Evolutionary conservation across 2,797 vertebrate species (phyloP).

Genomic region (Sebastes trivittatus): DNA sequence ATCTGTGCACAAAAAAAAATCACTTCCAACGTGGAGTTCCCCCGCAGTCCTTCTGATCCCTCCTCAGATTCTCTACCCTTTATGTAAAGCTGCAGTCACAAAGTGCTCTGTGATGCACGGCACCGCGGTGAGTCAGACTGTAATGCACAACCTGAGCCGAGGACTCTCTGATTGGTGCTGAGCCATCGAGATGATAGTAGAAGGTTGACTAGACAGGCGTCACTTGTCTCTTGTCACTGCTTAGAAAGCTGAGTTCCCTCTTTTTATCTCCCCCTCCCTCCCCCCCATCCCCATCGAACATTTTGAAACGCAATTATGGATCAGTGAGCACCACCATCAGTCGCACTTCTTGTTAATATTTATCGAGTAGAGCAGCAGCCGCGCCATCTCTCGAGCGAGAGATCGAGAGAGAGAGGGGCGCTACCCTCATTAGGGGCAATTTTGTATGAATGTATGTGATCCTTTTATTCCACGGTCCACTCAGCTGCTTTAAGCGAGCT

Average conservation of each 20-base stretch:
- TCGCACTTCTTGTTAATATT: constrained; percentile 86
- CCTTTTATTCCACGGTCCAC: constrained; percentile 63
- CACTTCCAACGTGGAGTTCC: not conserved
- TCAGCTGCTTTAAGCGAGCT: constrained; percentile 71
- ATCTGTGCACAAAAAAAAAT: constrained; percentile 17
- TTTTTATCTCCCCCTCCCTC: constrained; percentile 47
- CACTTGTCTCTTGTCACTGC: constrained; percentile 56
- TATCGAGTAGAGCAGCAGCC: constrained; percentile 83
- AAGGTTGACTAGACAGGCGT: constrained; percentile 61
- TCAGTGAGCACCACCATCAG: constrained; percentile 85
- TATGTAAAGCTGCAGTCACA: constrained; percentile 29
- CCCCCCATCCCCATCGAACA: constrained; percentile 61
- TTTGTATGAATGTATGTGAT: constrained; percentile 44
- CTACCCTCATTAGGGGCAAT: constrained; percentile 80
- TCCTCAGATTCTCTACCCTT: constrained; percentile 10
- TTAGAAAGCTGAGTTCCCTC: constrained; percentile 46
- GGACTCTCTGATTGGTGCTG: constrained; percentile 41
- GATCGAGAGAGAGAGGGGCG: constrained; percentile 48
- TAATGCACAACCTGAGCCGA: constrained; percentile 49
- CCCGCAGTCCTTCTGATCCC: constrained; percentile 9
- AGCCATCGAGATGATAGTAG: constrained; percentile 42
- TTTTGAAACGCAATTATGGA: constrained; percentile 87
- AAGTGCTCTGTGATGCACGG: constrained; percentile 36
- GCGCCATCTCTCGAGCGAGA: constrained; percentile 69
- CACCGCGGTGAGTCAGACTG: constrained; percentile 33